These are phyloP conservation scores for Drosophila seguyi DNA, from an alignment of 1,140 invertebrate genomes.

Conservation along the genomic window DNA sequence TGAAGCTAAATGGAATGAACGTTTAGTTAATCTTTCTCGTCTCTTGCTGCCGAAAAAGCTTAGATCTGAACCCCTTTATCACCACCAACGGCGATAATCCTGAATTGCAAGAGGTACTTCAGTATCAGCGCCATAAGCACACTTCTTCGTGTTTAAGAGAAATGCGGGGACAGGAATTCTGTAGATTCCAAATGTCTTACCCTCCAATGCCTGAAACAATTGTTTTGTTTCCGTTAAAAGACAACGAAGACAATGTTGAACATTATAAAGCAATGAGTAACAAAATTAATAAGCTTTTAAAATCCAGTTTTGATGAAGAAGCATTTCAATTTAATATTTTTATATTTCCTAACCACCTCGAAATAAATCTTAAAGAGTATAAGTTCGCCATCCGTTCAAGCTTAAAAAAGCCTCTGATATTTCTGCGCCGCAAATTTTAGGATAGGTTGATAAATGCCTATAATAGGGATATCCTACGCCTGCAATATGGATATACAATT, in stretches of 20 bases:
- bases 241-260: background rate
- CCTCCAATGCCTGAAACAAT: background rate
- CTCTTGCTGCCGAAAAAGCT: no score
- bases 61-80: no score
- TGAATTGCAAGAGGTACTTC: background rate
- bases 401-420: background rate
- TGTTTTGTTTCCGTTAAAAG: background rate
- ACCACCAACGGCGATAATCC: background rate
- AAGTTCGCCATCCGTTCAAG: no score
- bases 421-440: background rate
- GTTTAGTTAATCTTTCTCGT: no score
- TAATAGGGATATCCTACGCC: background rate
- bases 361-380: no score
- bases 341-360: no score
- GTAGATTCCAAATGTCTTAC: background rate
- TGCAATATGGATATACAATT: slow-evolving; percentile 2
- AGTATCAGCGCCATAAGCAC: background rate
- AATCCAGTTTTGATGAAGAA: no score
- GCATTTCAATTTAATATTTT: no score
- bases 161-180: background rate
- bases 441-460: background rate
- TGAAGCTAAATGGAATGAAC: no score
- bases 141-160: background rate
- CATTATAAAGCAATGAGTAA: no score
- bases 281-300: no score